Evolutionary conservation across 23 tunicate genomes (phyloP).

Genomic region (Styela clava): DNA sequence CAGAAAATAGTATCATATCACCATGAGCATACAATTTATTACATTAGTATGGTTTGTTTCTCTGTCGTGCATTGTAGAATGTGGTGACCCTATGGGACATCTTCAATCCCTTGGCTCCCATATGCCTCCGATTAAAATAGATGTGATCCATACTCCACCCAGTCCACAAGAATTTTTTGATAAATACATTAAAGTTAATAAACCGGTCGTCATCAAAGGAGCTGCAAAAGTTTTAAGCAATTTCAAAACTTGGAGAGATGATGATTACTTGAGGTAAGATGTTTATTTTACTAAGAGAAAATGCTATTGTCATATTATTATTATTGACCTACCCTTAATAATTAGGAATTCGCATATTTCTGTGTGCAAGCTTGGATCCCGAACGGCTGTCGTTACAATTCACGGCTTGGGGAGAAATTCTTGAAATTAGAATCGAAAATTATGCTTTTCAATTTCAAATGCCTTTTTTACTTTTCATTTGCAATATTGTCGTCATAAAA

Average conservation of each 20-base stretch:
- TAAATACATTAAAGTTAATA: conserved; percentile 30
- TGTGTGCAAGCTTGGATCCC: no score
- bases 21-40: no score
- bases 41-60: no score
- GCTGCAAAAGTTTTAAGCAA: conserved; percentile 50
- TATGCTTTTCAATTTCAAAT: no score
- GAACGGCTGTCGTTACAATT: no score
- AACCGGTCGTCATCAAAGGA: conserved; percentile 57
- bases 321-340: no score
- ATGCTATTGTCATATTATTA: background rate
- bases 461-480: no score
- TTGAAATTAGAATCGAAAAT: no score
- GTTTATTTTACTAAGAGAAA: background rate
- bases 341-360: no score
- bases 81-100: conserved; percentile 51
- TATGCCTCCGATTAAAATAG: conserved; percentile 31
- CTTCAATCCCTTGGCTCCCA: conserved; percentile 63
- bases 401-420: no score
- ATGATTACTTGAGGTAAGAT: conserved; percentile 50
- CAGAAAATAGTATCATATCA: no score
- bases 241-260: conserved; percentile 38
- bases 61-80: background rate
- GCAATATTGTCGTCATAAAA: no score
- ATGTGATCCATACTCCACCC: conserved; percentile 33
- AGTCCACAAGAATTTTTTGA: conserved; percentile 52